phyloP scores from a whole-genome alignment of 2,888 invertebrate species.

The Tachina grossa region DNA sequence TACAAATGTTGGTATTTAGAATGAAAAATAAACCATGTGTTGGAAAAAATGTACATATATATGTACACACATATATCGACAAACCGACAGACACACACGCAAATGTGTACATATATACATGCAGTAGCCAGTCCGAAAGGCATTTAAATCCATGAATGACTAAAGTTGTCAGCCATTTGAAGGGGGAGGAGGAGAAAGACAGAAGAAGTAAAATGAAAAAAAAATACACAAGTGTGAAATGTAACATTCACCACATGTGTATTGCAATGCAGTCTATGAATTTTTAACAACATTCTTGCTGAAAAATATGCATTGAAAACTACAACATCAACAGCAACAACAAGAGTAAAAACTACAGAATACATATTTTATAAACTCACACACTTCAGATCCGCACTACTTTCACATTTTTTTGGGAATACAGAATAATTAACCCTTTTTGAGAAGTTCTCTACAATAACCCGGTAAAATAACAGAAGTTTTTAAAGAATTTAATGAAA shows the following conservation, averaged over 20 bases:
- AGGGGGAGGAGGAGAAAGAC: not conserved
- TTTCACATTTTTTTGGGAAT: slow-evolving; percentile 25
- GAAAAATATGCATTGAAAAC: not conserved
- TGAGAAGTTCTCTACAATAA: not conserved
- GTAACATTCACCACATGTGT: slow-evolving; percentile 33
- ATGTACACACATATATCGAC: not conserved
- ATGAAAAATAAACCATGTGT: slow-evolving; percentile 39
- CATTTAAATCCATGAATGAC: slow-evolving; percentile 14
- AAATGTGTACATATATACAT: no score
- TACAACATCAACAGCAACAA: not conserved
- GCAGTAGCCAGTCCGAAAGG: not conserved
- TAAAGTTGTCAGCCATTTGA: slow-evolving; percentile 27
- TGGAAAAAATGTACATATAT: not conserved
- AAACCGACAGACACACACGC: not conserved
- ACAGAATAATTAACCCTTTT: slow-evolving; percentile 33
- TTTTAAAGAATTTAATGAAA: no score
- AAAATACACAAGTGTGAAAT: slow-evolving; percentile 27
- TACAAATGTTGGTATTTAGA: slow-evolving; percentile 16
- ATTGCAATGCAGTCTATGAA: slow-evolving; percentile 22
- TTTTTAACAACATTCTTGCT: slow-evolving; percentile 9
- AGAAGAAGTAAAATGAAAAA: not conserved
- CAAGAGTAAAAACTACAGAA: slow-evolving; percentile 5
- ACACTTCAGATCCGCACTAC: not conserved
- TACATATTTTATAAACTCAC: slow-evolving; percentile 35
- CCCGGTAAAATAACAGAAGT: no score